These are phyloP conservation scores for Rhynchophorus ferrugineus DNA, from an alignment of 1,140 invertebrate genomes.

Conservation along the genomic window DNA sequence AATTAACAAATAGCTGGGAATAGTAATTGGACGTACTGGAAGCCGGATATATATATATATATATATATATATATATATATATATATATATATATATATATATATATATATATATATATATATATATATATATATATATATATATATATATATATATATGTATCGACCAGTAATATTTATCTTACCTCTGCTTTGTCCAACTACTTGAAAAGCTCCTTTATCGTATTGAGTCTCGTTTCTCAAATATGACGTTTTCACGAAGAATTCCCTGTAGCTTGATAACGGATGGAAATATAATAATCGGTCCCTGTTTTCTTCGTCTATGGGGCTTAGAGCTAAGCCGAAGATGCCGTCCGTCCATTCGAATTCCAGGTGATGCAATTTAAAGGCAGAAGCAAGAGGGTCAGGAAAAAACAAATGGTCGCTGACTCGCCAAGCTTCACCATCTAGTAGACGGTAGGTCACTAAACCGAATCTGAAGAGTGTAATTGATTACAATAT, in stretches of 20 bases:
- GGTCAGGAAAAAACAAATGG: conserved; percentile 70
- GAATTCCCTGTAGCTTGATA: conserved; percentile 71
- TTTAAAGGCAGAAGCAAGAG: conserved; percentile 59
- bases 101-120: too few species aligned
- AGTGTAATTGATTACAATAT: not conserved
- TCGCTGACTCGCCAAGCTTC: conserved; percentile 66
- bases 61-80: too few species aligned
- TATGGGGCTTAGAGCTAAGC: conserved; percentile 58
- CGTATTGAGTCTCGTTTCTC: conserved; percentile 48
- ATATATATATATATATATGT: too few species aligned
- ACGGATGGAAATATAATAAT: conserved; percentile 66
- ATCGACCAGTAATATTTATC: too few species aligned
- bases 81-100: too few species aligned
- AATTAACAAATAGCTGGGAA: too few species aligned
- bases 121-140: too few species aligned
- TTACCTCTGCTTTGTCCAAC: conserved; percentile 55
- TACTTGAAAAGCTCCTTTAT: conserved; percentile 52
- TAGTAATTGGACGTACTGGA: too few species aligned
- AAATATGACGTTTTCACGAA: conserved; percentile 58
- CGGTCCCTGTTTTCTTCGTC: conserved; percentile 47
- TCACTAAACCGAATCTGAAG: conserved; percentile 27
- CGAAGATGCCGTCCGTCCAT: conserved; percentile 76
- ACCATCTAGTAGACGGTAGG: conserved; percentile 55
- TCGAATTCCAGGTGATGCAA: conserved; percentile 64
- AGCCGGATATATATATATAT: too few species aligned